Conservation (phyloP, 2,888 invertebrate genomes). For the Drosophila anomelani region DNA sequence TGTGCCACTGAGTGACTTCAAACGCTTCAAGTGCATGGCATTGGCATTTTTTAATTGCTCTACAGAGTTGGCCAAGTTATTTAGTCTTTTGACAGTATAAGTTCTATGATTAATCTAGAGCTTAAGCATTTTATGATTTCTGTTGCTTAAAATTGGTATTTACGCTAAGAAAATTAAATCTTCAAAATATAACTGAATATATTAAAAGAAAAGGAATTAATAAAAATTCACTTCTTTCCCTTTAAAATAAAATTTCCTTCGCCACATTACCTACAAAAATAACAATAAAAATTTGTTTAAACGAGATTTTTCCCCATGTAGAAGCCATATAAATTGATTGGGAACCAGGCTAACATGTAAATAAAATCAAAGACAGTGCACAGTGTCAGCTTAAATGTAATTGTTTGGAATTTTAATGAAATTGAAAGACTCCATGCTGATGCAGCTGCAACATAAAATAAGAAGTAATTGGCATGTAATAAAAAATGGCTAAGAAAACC, state of each 20-base stretch:
- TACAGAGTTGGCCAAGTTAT: constrained; percentile 6
- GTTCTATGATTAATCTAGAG: constrained; percentile 4
- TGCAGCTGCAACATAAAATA: constrained; percentile 48
- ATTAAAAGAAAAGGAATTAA: no score
- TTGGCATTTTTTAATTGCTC: constrained; percentile 40
- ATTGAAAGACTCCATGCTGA: constrained; percentile 53
- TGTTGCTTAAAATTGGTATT: not conserved
- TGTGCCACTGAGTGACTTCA: constrained; percentile 24
- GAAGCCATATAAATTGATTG: constrained; percentile 29
- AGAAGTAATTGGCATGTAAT: constrained; percentile 73
- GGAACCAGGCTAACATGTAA: constrained; percentile 32
- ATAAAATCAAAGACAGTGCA: constrained; percentile 48
- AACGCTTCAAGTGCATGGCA: constrained; percentile 11
- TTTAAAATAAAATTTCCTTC: no score
- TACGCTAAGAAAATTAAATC: no score
- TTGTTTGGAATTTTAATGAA: constrained; percentile 66
- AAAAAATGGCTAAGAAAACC: constrained; percentile 49
- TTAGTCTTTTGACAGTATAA: constrained; percentile 13
- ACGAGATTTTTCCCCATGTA: not conserved
- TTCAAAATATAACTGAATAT: no score
- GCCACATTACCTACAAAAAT: no score
- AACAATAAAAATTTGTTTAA: not conserved
- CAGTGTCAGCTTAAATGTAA: constrained; percentile 68
- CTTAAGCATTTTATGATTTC: not conserved
- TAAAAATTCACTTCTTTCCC: no score